phyloP scores from a whole-genome alignment of 1,140 invertebrate genomes.

The Panulirus ornatus region DNA sequence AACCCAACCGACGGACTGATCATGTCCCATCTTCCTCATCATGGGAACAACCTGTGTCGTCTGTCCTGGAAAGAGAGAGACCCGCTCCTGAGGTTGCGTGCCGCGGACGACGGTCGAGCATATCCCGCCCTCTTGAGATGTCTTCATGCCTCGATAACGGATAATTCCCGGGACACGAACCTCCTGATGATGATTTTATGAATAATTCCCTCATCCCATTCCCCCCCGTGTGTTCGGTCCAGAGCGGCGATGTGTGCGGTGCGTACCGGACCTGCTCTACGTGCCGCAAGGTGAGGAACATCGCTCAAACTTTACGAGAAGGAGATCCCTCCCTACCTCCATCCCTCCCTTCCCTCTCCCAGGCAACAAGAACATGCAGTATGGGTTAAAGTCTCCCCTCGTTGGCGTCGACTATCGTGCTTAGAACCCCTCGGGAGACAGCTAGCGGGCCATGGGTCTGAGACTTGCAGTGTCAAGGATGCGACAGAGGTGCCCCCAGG shows the following conservation, averaged over 20 bases:
- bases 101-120: background rate
- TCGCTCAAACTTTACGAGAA: background rate
- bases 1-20: background rate
- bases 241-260: no score
- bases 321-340: background rate
- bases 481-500: background rate
- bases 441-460: background rate
- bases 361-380: background rate
- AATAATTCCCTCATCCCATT: no score
- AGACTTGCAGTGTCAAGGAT: background rate
- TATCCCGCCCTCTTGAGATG: conserved; percentile 42
- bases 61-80: no score
- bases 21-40: no score
- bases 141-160: conserved; percentile 58
- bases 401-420: background rate
- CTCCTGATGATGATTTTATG: background rate
- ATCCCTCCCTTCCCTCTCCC: background rate
- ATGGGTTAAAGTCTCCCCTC: background rate
- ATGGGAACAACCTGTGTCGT: no score
- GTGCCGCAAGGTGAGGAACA: no score
- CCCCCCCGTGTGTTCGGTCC: no score
- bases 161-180: conserved; percentile 4
- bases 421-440: background rate
- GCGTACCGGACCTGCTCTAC: no score
- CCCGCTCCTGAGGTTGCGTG: background rate